Conservation (phyloP, 2,888 invertebrate species). For the Lasius platythorax region DNA sequence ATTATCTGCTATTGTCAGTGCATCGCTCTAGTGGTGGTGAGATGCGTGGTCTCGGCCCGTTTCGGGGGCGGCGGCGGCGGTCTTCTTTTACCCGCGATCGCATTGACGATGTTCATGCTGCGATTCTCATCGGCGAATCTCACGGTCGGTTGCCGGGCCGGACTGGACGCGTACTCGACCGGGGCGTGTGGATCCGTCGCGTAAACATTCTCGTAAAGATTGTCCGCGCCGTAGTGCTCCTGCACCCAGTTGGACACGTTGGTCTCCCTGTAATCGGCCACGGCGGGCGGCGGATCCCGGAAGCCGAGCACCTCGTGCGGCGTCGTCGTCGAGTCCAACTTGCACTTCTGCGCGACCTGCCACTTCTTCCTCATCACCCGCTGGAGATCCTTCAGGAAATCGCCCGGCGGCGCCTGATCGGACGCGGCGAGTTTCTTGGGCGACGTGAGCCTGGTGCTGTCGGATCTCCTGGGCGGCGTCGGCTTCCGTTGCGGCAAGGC, state of each 20-base stretch:
- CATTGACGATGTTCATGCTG: conserved; percentile 84
- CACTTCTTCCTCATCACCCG: conserved; percentile 97
- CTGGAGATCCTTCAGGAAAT: conserved; percentile 95
- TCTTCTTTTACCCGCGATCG: conserved; percentile 88
- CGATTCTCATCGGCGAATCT: conserved; percentile 82
- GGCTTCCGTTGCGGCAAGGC: conserved; percentile 90
- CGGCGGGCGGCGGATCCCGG: conserved; percentile 91
- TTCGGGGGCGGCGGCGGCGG: conserved; percentile 97
- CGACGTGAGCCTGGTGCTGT: conserved; percentile 88
- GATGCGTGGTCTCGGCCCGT: conserved; percentile 94
- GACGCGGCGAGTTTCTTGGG: conserved; percentile 92
- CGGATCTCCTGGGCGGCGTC: conserved; percentile 92
- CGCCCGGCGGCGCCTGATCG: conserved; percentile 91
- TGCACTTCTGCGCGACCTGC: conserved; percentile 97
- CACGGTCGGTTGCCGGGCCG: conserved; percentile 77
- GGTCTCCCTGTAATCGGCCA: conserved; percentile 92
- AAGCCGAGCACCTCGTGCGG: conserved; percentile 97
- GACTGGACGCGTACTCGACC: conserved; percentile 86
- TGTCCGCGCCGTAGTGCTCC: conserved; percentile 93
- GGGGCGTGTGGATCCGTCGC: conserved; percentile 86
- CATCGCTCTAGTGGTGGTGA: conserved; percentile 88
- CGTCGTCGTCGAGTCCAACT: conserved; percentile 94
- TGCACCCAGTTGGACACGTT: conserved; percentile 96
- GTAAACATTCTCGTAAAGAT: conserved; percentile 93
- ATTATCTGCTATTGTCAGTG: conserved; percentile 85